phyloP scores from a whole-genome alignment of 2,888 invertebrate genomes.

The Azorinus chamasolen region DNA sequence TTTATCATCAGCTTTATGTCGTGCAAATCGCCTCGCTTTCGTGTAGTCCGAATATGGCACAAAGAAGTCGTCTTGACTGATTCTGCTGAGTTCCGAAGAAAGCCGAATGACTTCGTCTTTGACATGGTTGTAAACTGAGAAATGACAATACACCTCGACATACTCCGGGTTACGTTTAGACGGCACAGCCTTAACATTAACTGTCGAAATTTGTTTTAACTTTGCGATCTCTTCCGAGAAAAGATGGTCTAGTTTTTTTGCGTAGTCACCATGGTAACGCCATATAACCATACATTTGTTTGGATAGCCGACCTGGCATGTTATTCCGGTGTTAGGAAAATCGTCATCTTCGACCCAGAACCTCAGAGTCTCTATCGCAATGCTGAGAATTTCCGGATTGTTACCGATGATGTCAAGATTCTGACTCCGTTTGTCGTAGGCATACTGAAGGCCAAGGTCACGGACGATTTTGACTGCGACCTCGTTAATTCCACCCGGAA shows the following conservation, averaged over 20 bases:
- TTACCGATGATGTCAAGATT: slow-evolving; percentile 54
- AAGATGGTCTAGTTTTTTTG: slow-evolving; percentile 60
- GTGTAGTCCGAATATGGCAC: slow-evolving; percentile 48
- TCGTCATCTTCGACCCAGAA: slow-evolving; percentile 61
- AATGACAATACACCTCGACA: slow-evolving; percentile 58
- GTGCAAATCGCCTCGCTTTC: slow-evolving; percentile 56
- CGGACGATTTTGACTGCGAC: slow-evolving; percentile 54
- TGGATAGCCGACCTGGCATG: slow-evolving; percentile 62
- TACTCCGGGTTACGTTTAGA: slow-evolving; percentile 53
- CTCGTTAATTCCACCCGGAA: slow-evolving; percentile 53
- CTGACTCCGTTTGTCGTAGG: slow-evolving; percentile 41
- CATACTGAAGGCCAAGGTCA: slow-evolving; percentile 39
- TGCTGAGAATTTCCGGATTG: slow-evolving; percentile 52
- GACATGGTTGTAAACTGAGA: slow-evolving; percentile 45
- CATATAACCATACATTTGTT: slow-evolving; percentile 55
- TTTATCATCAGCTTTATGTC: slow-evolving; percentile 37
- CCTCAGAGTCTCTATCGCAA: slow-evolving; percentile 54
- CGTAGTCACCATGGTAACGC: slow-evolving; percentile 63
- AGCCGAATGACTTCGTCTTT: slow-evolving; percentile 44
- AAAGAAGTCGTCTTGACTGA: slow-evolving; percentile 57
- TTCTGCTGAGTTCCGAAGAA: slow-evolving; percentile 38
- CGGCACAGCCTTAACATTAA: slow-evolving; percentile 60
- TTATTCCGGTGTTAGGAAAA: slow-evolving; percentile 53
- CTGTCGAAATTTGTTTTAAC: slow-evolving; percentile 39
- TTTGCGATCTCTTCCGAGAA: slow-evolving; percentile 49